Evolutionary conservation across 2,797 vertebrate species (phyloP).

Genomic region (Clarias pachynema): DNA sequence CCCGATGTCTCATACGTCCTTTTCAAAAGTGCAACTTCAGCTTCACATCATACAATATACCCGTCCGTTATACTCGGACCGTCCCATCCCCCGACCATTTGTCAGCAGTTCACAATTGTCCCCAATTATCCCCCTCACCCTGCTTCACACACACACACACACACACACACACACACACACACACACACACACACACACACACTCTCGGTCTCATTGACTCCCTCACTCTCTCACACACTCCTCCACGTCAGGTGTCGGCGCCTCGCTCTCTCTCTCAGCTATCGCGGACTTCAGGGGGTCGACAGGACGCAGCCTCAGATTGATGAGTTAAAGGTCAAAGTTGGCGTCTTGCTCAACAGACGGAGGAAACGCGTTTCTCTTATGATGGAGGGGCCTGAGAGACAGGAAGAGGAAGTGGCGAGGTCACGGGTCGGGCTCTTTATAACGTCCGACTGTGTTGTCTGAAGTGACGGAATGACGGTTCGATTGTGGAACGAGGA

Average conservation of each 20-base stretch:
- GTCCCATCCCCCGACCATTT: conserved; percentile 1
- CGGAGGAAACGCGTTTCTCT: conserved; percentile 71
- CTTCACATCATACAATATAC: background rate
- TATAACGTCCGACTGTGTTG: conserved; percentile 36
- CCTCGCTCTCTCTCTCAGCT: conserved; percentile 52
- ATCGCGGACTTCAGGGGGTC: conserved; percentile 59
- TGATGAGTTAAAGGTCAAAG: conserved; percentile 73
- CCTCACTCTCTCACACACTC: conserved; percentile 5
- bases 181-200: background rate
- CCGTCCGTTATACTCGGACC: background rate
- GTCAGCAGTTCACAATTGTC: conserved; percentile 22
- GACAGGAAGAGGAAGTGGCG: conserved; percentile 70
- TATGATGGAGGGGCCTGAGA: conserved; percentile 59
- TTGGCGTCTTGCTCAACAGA: conserved; percentile 67
- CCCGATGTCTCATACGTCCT: background rate
- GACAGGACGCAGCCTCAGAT: conserved; percentile 66
- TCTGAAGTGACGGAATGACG: conserved; percentile 11
- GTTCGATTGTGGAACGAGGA: conserved; percentile 34
- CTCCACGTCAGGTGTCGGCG: conserved; percentile 38
- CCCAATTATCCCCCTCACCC: conserved; percentile 21
- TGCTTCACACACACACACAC: background rate
- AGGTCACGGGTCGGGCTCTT: conserved; percentile 61
- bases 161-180: no score
- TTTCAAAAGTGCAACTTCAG: background rate
- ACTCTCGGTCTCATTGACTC: background rate